Evolutionary conservation across 2,888 invertebrate genomes (phyloP).

Genomic region (Melanophora roralis): DNA sequence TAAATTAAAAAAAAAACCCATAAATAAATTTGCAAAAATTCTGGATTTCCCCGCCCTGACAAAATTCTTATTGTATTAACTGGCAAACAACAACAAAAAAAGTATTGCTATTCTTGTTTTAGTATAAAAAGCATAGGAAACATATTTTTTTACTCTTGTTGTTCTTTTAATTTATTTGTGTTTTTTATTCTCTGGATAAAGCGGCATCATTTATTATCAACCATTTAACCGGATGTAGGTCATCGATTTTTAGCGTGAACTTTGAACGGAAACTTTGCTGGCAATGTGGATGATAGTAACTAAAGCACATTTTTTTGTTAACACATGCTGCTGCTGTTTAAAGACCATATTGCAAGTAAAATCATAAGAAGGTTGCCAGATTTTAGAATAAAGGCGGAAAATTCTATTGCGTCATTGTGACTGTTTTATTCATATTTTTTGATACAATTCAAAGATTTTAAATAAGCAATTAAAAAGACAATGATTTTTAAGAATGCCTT

Average conservation of each 20-base stretch:
- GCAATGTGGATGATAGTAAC: constrained; percentile 36
- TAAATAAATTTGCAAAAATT: too few relatives aligned
- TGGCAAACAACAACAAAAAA: constrained; percentile 3
- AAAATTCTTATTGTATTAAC: too few relatives aligned
- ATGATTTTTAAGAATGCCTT: too few relatives aligned
- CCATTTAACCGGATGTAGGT: constrained; percentile 60
- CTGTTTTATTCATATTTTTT: too few relatives aligned
- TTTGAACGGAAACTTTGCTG: constrained; percentile 56
- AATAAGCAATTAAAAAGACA: too few relatives aligned
- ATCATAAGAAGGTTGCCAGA: not conserved
- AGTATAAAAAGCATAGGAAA: constrained; percentile 14
- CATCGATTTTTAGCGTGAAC: constrained; percentile 62
- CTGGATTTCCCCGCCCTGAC: too few relatives aligned
- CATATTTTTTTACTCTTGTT: not conserved
- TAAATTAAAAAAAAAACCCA: too few relatives aligned
- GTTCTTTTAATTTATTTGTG: too few relatives aligned
- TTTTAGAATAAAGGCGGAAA: too few relatives aligned
- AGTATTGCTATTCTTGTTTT: constrained; percentile 29
- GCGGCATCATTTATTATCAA: constrained; percentile 54
- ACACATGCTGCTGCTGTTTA: not conserved
- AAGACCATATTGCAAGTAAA: not conserved
- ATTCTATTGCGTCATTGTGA: too few relatives aligned
- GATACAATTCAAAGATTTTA: too few relatives aligned
- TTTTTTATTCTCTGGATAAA: constrained; percentile 5
- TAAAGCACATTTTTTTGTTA: not conserved